Base-by-base conservation (phyloP, 2,888 invertebrate genomes). In the Litoditis marina region DNA sequence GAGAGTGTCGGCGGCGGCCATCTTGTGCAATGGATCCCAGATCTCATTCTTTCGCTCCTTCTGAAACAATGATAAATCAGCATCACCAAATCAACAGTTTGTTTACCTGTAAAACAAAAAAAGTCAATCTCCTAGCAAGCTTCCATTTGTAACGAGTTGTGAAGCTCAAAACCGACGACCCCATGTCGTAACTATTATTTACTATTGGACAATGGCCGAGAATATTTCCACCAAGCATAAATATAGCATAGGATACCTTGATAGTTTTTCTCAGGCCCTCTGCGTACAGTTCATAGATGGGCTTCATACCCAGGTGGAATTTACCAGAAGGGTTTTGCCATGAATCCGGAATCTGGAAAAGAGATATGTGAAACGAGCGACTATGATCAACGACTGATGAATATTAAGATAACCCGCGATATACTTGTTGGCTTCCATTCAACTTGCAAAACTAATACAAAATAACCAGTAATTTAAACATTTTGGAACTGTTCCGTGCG, bases 261-360 rank as follows among this genome's bases (percentile, higher is more conserved):
- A 65, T 50, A 6, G 19, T 44, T 2, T 19, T 27, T 13, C 44
- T 39, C 5, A 60, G 28, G 4, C 89, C 88, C 51, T 89, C 88
- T 0, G 94, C 92, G 84, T 93, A 95, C 42, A 98, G 85, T 78
- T 91, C 91, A 84, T 88, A 91, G 2, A 91, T 89, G 82, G 89
- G 88, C 83, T 94, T 90, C 0, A 92, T 85, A 4, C 98, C 98
- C 63, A 95, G 87, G 69, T 92, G 90, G 86, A 89, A 95, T 68
- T 89, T 88, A 31, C 91, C 91, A 50, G 88, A 87, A 0, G 92
- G 92, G 84, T 94, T 94, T 58, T 86, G 87, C 93, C 93, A 94
- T 63, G 85, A 81, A 39, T 87, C 85, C 66, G 92, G 92, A 77
- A 94, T 89, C 91, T 92, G 79, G 30, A 82, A 77, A 52, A 19